Percentiles rank a stretch among this genome's conserved stretches.
These are phyloP conservation scores for Andrena minutula DNA, from an alignment of 2,888 invertebrate species.

Conservation along the genomic window DNA sequence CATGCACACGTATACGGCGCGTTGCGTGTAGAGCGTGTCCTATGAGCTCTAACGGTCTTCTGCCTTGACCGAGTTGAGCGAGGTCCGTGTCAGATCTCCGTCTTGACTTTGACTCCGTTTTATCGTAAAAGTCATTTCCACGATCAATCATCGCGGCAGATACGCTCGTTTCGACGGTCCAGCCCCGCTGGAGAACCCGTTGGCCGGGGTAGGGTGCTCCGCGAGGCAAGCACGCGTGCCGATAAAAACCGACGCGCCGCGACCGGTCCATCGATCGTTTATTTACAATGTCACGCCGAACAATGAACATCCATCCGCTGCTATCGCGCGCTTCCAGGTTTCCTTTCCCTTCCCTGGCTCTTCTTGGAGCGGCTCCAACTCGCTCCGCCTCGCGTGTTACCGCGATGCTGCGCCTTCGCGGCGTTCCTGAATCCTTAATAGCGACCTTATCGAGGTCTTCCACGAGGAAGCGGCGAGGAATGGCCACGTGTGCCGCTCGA, in stretches of 20 bases:
- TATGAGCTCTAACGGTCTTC: conserved; percentile 77
- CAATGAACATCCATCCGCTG: conserved; percentile 35
- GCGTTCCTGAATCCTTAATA: conserved; percentile 40
- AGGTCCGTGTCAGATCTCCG: conserved; percentile 83
- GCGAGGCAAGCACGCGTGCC: not conserved
- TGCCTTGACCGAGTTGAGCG: conserved; percentile 84
- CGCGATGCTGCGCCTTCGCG: conserved; percentile 41
- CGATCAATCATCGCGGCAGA: conserved; percentile 57
- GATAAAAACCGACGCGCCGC: not conserved
- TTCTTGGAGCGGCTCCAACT: conserved; percentile 58
- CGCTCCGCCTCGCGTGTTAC: conserved; percentile 31
- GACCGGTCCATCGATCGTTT: conserved; percentile 44
- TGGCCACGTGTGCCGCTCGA: conserved; percentile 16
- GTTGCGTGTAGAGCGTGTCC: conserved; percentile 66
- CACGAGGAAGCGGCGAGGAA: conserved; percentile 48
- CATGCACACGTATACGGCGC: conserved; percentile 47
- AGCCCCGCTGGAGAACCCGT: no score
- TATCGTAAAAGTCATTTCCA: conserved; percentile 75
- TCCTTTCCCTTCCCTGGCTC: conserved; percentile 13
- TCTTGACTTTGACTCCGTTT: conserved; percentile 84
- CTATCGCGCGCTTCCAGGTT: conserved; percentile 22
- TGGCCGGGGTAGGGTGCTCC: not conserved
- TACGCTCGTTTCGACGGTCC: conserved; percentile 20
- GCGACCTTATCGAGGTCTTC: conserved; percentile 57
- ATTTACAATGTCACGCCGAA: conserved; percentile 25